Evolutionary conservation across 1,140 invertebrate genomes (phyloP).

Genomic region (Branchinecta lynchi): DNA sequence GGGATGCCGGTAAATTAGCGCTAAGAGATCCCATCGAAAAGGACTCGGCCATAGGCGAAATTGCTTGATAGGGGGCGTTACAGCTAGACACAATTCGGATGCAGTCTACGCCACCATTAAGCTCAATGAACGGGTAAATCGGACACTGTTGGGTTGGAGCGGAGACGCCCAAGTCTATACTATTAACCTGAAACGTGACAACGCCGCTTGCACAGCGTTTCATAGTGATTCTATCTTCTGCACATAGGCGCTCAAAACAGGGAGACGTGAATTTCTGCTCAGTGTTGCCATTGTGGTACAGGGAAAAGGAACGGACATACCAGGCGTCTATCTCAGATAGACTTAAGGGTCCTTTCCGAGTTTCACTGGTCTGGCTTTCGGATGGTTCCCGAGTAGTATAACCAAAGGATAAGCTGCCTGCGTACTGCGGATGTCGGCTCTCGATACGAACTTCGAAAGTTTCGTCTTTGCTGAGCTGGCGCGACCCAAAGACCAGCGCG

Average conservation of each 20-base stretch:
- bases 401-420: slow-evolving; percentile 57
- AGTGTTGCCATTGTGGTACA: slow-evolving; percentile 23
- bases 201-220: slow-evolving; percentile 35
- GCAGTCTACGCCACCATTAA: slow-evolving; percentile 17
- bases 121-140: slow-evolving; percentile 23
- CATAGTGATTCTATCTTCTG: slow-evolving; percentile 44
- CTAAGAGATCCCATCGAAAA: slow-evolving; percentile 10
- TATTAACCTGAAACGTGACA: slow-evolving; percentile 50
- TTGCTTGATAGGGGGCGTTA: not conserved
- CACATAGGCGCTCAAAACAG: slow-evolving; percentile 57
- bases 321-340: slow-evolving; percentile 32
- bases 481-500: slow-evolving; percentile 36
- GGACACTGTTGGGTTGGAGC: slow-evolving; percentile 34
- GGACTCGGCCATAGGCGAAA: slow-evolving; percentile 12
- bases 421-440: slow-evolving; percentile 45
- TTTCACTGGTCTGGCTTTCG: slow-evolving; percentile 32
- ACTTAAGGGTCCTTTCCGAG: slow-evolving; percentile 39
- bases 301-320: slow-evolving; percentile 30
- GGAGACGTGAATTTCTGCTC: slow-evolving; percentile 45
- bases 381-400: slow-evolving; percentile 50
- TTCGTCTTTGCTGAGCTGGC: slow-evolving; percentile 36
- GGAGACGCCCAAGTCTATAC: slow-evolving; percentile 66
- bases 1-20: slow-evolving; percentile 10
- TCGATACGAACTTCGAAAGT: slow-evolving; percentile 45
- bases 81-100: not conserved